Conservation (phyloP, 2,113 vertebrate species). For the Mastomys coucha region DNA sequence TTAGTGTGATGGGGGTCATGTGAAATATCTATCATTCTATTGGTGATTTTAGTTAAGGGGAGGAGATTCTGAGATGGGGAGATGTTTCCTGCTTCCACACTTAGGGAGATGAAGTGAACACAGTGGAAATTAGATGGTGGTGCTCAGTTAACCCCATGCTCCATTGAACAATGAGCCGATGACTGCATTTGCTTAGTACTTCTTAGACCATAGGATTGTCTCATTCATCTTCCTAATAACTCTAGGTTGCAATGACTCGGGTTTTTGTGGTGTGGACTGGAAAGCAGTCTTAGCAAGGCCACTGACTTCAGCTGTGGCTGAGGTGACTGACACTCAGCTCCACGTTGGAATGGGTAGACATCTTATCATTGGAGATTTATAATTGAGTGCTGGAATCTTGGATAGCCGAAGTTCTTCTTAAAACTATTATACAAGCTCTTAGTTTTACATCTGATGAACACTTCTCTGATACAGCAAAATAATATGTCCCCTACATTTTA, state of each 20-base stretch:
- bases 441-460: background rate
- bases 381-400: background rate
- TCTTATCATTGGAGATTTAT: background rate
- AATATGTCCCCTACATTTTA: conserved; percentile 15
- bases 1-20: background rate
- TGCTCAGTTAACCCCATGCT: background rate
- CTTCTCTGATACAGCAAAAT: conserved; percentile 24
- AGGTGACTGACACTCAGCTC: background rate
- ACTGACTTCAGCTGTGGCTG: background rate
- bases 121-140: background rate
- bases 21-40: background rate
- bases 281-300: background rate
- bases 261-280: background rate
- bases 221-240: background rate
- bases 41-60: background rate
- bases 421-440: background rate
- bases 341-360: background rate
- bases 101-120: background rate
- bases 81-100: background rate
- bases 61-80: background rate
- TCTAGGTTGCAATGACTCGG: background rate
- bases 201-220: background rate
- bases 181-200: background rate
- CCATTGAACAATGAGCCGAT: background rate
- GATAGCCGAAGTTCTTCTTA: background rate